Base-by-base conservation (phyloP, 2,888 invertebrate species). In the Tipula unca region DNA sequence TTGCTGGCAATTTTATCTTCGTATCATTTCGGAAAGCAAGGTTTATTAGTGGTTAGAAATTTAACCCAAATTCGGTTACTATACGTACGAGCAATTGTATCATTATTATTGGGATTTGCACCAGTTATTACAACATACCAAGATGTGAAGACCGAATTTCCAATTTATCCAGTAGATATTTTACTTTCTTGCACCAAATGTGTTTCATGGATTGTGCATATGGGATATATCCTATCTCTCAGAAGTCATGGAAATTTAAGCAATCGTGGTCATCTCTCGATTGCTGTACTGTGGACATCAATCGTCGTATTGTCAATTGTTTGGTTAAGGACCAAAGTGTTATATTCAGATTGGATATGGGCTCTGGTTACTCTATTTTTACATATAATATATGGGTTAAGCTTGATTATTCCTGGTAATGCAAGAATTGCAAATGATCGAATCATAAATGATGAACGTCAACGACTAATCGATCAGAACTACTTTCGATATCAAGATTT, bases 171-270 rank as follows among this genome's bases (percentile, higher is more conserved):
- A 10, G 92, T 95, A 86, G 95, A 96, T 89, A 94, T 95, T 89
- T 92, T 96, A 82, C 91, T 94, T 84, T 93, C 94, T 29, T 94
- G 94, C 82, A 92, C 95, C 3, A 93, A 96, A 89, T 94, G 94
- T 87, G 90, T 96, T 84, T 92, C 95, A 84, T 98, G 98, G 98
- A 91, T 95, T 85, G 92, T 96, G 20, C 97, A 98, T 90, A 93
- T 95, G 88, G 90, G 92, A 93, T 88, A 91, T 86, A 87, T 91
- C 8, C 85, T 96, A 87, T 94, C 94, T 3, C 90, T 96, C 86
- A 94, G 94, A 87, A 93, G 92, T 88, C 92, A 93, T 87, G 91
- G 95, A 69, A 92, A 93, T 0, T 89, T 93, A 86, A 95, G 94
- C 91, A 93, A 95, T 86, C 92, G 97, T 82, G 98, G 98, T 0